Conservation (phyloP, 1,140 invertebrate species). For the Pseudomyrmex concolor region DNA sequence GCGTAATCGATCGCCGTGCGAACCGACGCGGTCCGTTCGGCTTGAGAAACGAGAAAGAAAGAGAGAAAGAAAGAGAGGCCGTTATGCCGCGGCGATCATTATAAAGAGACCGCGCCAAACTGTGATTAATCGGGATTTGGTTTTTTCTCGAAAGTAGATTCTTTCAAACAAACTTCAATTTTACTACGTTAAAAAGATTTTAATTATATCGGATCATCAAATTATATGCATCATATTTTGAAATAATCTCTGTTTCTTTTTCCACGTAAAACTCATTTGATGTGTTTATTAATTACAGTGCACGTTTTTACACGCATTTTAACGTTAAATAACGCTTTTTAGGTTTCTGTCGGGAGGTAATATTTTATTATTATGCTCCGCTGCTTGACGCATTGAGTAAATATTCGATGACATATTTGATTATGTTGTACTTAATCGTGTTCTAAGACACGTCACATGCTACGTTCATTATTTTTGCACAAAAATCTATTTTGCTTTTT, state of each 20-base stretch:
- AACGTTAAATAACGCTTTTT: conserved; percentile 32
- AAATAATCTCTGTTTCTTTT: no score
- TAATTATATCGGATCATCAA: no score
- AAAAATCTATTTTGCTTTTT: conserved; percentile 17
- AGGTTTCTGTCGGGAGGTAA: background rate
- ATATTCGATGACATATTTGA: conserved; percentile 57
- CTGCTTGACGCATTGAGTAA: conserved; percentile 52
- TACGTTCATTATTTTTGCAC: conserved; percentile 42
- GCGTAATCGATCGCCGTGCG: conserved; percentile 73
- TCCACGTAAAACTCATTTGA: no score
- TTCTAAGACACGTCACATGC: conserved; percentile 21
- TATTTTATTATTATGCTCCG: conserved; percentile 39
- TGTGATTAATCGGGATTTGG: conserved; percentile 36
- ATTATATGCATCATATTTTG: no score
- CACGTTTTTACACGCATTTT: conserved; percentile 11
- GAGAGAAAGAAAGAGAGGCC: background rate
- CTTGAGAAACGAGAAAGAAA: conserved; percentile 36
- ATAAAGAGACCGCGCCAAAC: conserved; percentile 18
- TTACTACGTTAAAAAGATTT: no score
- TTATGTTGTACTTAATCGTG: conserved; percentile 50
- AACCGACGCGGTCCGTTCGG: conserved; percentile 64
- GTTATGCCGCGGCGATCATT: conserved; percentile 19
- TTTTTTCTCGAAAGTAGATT: background rate
- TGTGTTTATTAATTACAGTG: no score
- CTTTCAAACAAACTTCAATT: no score